A percentile compares a stretch with the other conserved stretches of the same genome.
These are phyloP conservation scores for Synergus umbraculus DNA, from an alignment of 2,888 invertebrate species.

Conservation along the genomic window DNA sequence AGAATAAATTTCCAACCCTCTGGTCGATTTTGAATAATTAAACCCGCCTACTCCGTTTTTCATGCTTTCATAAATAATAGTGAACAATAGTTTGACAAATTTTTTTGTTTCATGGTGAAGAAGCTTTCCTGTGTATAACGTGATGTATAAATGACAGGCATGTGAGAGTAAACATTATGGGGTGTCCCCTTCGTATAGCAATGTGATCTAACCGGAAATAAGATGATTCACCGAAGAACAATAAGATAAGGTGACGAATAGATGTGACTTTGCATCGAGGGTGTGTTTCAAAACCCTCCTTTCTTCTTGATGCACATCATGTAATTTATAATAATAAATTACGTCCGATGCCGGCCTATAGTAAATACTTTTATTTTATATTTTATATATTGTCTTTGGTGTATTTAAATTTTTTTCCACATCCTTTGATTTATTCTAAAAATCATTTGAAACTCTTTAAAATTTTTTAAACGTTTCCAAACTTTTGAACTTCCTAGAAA, in stretches of 20 bases:
- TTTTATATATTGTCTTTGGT: no score
- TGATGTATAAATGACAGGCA: neutral
- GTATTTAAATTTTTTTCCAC: no score
- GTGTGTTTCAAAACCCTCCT: neutral
- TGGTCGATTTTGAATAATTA: neutral
- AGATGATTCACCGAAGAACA: constrained; percentile 30
- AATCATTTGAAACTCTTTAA: no score
- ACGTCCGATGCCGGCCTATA: no score
- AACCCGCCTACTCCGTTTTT: neutral
- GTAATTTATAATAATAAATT: neutral
- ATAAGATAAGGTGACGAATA: constrained; percentile 26
- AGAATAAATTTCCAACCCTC: neutral
- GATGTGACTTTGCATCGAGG: constrained; percentile 6
- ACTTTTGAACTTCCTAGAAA: no score
- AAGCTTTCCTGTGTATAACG: neutral
- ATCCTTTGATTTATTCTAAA: no score
- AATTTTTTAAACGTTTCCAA: no score
- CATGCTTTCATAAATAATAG: neutral
- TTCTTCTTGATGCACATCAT: neutral
- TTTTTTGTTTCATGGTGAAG: neutral
- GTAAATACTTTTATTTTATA: no score
- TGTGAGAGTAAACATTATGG: neutral
- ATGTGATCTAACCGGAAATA: neutral
- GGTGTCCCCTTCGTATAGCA: neutral
- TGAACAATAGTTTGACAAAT: neutral